A percentile compares a stretch with the other conserved stretches of the same genome.
phyloP scores from a whole-genome alignment of 2,888 invertebrate genomes.

The Fabriciana adippe region DNA sequence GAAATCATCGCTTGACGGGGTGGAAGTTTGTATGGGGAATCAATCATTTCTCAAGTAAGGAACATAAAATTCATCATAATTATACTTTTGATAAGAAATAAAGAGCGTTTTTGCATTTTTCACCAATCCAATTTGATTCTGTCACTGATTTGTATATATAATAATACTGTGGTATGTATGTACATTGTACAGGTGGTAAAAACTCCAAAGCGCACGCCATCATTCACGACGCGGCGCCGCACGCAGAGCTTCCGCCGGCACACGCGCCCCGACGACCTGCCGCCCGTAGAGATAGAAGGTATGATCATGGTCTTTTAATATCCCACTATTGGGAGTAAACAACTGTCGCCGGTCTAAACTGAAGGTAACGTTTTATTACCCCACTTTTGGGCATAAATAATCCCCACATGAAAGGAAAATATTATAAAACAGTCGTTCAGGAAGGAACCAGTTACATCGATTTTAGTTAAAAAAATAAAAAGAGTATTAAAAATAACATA shows the following conservation, averaged over 20 bases:
- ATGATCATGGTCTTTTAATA: conserved; percentile 47
- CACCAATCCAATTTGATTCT: too few relatives aligned
- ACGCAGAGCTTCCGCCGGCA: conserved; percentile 93
- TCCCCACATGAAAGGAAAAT: neutral
- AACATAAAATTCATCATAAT: too few relatives aligned
- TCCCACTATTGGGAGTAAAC: neutral
- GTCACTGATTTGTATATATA: too few relatives aligned
- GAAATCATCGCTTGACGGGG: too few relatives aligned
- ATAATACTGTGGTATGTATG: too few relatives aligned
- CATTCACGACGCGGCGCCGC: conserved; percentile 95
- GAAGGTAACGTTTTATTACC: neutral
- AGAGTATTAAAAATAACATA: too few relatives aligned
- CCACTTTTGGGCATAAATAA: neutral
- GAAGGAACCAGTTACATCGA: too few relatives aligned
- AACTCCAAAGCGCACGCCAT: conserved; percentile 94
- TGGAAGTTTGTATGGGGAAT: too few relatives aligned
- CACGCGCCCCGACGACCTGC: conserved; percentile 85
- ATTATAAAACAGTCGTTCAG: neutral
- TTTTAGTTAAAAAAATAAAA: too few relatives aligned
- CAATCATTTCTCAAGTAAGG: too few relatives aligned
- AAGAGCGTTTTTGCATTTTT: too few relatives aligned
- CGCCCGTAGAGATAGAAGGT: conserved; percentile 96
- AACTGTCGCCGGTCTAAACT: neutral
- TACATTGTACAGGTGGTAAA: conserved; percentile 83
- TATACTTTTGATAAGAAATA: too few relatives aligned